Percentiles rank a stretch among this genome's conserved stretches.
These are phyloP conservation scores for Protomyctophum bolini DNA, from an alignment of 2,113 vertebrate species.

Conservation along the genomic window DNA sequence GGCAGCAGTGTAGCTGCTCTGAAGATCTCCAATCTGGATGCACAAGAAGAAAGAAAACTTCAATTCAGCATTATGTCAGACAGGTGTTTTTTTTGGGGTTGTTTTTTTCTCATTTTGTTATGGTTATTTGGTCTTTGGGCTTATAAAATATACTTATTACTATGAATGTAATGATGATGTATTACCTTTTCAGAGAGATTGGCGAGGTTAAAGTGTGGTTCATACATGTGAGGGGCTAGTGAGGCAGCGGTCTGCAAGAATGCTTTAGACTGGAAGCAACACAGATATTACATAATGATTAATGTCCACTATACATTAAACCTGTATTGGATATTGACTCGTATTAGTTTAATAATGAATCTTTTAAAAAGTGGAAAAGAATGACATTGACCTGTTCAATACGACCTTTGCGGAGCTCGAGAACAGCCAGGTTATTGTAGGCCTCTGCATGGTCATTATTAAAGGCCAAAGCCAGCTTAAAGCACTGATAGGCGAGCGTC, in stretches of 20 bases:
- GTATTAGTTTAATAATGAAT: neutral
- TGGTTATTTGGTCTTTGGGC: too few relatives aligned
- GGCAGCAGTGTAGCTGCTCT: slow-evolving; percentile 91
- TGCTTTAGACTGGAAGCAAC: slow-evolving; percentile 84
- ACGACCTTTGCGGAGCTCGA: slow-evolving; percentile 90
- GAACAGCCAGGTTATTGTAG: slow-evolving; percentile 94
- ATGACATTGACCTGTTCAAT: slow-evolving; percentile 85
- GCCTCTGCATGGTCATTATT: slow-evolving; percentile 92
- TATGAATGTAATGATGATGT: neutral
- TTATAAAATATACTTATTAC: neutral
- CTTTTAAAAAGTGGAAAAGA: neutral
- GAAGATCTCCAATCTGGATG: slow-evolving; percentile 92
- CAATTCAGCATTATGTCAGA: neutral
- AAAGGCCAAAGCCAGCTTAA: slow-evolving; percentile 88
- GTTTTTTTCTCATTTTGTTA: too few relatives aligned
- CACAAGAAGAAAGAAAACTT: slow-evolving; percentile 27
- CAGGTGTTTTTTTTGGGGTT: neutral
- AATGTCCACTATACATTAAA: neutral
- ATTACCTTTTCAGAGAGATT: slow-evolving; percentile 93
- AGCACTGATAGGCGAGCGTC: slow-evolving; percentile 92
- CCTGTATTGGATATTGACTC: neutral
- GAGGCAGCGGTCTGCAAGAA: slow-evolving; percentile 92
- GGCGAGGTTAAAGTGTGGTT: slow-evolving; percentile 94
- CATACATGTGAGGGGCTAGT: slow-evolving; percentile 92
- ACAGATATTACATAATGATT: slow-evolving; percentile 5